Evolutionary conservation across 1,140 invertebrate genomes (phyloP).

Genomic region (Camponotus floridanus): DNA sequence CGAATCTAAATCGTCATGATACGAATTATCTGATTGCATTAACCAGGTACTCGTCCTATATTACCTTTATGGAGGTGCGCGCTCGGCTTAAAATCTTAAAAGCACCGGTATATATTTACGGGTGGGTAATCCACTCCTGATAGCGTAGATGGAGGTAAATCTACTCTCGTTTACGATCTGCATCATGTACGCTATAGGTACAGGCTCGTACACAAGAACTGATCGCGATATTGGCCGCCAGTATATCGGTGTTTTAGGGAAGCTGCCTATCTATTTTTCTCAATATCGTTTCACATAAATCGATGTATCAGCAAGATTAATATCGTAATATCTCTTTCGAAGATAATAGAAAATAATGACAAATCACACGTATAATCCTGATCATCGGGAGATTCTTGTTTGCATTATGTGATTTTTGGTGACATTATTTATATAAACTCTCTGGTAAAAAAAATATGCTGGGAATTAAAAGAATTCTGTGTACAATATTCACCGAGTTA

Average conservation of each 20-base stretch:
- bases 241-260: conserved; percentile 16
- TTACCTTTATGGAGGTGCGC: conserved; percentile 33
- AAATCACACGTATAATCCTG: neutral
- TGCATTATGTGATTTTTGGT: neutral
- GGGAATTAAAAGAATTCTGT: neutral
- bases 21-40: conserved; percentile 53
- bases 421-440: neutral
- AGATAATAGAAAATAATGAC: neutral
- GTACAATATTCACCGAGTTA: conserved; percentile 8
- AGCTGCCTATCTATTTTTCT: conserved; percentile 28
- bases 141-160: conserved; percentile 21
- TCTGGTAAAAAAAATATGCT: neutral
- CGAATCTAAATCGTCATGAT: conserved; percentile 20
- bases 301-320: conserved; percentile 31
- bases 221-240: conserved; percentile 40
- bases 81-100: conserved; percentile 53
- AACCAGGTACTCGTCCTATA: conserved; percentile 25
- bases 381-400: neutral
- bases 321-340: neutral
- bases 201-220: conserved; percentile 36
- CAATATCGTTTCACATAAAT: conserved; percentile 46
- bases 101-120: conserved; percentile 61
- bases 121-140: conserved; percentile 32
- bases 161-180: conserved; percentile 14
- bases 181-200: conserved; percentile 6